A percentile compares a stretch with the other conserved stretches of the same genome.
Conservation (phyloP, 1,140 invertebrate species). For the Melitaea cinxia region DNA sequence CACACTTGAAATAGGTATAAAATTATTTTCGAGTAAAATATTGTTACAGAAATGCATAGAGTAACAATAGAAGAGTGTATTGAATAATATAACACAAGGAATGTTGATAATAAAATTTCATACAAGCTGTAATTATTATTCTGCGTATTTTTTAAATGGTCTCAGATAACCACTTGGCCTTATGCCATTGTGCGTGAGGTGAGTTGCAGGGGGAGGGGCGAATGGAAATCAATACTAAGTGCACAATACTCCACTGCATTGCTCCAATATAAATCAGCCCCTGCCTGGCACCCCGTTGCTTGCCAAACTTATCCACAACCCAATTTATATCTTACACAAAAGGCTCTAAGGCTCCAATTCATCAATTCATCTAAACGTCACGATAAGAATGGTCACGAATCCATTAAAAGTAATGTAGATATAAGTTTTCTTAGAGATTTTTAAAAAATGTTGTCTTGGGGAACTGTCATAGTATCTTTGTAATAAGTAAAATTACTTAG, state of each 20-base stretch:
- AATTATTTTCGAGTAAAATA: too few relatives aligned
- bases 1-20: too few relatives aligned
- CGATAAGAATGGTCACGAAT: conserved; percentile 63
- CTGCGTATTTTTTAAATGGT: conserved; percentile 9
- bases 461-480: conserved; percentile 32
- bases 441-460: conserved; percentile 40
- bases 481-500: conserved; percentile 25
- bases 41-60: background rate
- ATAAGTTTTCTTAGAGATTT: conserved; percentile 59
- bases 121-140: conserved; percentile 11
- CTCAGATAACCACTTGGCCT: conserved; percentile 57
- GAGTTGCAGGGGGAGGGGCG: conserved; percentile 64
- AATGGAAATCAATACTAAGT: conserved; percentile 83
- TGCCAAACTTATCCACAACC: conserved; percentile 59
- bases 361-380: conserved; percentile 1
- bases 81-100: conserved; percentile 1
- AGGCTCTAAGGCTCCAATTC: conserved; percentile 3
- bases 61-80: background rate
- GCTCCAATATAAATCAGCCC: conserved; percentile 82
- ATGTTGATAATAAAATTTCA: background rate
- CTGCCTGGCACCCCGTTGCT: conserved; percentile 69
- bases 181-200: conserved; percentile 77
- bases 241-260: conserved; percentile 81
- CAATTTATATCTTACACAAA: conserved; percentile 46
- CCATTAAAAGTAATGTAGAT: conserved; percentile 66